These are phyloP conservation scores for Tetranychus urticae DNA, from an alignment of 1,140 invertebrate species.

Conservation along the genomic window DNA sequence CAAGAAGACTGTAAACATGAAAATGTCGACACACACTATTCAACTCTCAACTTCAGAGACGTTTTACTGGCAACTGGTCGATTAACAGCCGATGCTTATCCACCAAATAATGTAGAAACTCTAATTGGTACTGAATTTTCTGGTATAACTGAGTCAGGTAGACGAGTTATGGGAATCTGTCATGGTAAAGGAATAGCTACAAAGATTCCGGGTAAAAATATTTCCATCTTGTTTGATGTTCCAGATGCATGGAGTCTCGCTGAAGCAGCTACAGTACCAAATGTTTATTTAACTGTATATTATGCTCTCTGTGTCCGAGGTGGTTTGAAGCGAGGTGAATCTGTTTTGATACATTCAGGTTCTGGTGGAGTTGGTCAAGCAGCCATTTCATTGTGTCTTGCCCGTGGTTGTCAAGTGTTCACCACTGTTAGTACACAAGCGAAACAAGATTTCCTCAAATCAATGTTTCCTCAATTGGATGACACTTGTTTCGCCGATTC, in stretches of 20 bases:
- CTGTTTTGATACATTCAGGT: constrained; percentile 79
- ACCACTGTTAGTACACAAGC: constrained; percentile 39
- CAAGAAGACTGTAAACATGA: constrained; percentile 25
- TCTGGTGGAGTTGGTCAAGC: constrained; percentile 86
- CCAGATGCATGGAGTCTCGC: constrained; percentile 65
- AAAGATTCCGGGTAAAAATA: constrained; percentile 30
- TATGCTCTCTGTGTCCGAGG: constrained; percentile 46
- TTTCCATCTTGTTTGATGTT: constrained; percentile 51
- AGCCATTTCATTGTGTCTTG: constrained; percentile 68
- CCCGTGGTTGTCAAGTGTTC: constrained; percentile 58
- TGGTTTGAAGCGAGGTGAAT: constrained; percentile 50
- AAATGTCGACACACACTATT: constrained; percentile 61
- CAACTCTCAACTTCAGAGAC: constrained; percentile 87
- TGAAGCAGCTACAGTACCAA: constrained; percentile 75
- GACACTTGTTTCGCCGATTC: constrained; percentile 29
- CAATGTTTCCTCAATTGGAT: constrained; percentile 24
- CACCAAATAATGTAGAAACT: constrained; percentile 21
- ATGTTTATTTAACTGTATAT: constrained; percentile 56
- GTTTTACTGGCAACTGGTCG: constrained; percentile 38
- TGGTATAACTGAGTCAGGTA: constrained; percentile 42
- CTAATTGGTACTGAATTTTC: constrained; percentile 73
- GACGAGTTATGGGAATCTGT: constrained; percentile 78
- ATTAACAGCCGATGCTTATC: neutral
- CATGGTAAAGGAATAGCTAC: constrained; percentile 68
- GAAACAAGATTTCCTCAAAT: constrained; percentile 25